Evolutionary conservation across 2,113 vertebrate genomes (phyloP).

Genomic region (Romanogobio albipinnatus): DNA sequence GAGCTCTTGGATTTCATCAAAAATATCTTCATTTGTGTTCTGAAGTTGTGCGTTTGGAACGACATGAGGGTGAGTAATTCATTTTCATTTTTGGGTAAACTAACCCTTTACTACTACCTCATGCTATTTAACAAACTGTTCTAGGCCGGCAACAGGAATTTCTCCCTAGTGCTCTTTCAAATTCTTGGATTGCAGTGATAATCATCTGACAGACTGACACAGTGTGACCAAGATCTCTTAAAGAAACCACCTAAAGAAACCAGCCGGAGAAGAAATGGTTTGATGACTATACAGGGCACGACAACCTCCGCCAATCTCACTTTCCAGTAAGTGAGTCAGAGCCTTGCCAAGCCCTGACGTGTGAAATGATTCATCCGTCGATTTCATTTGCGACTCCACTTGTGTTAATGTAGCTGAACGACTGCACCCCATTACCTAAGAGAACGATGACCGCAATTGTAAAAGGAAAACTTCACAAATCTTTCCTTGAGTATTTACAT

Average conservation of each 20-base stretch:
- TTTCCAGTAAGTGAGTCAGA: slow-evolving; percentile 25
- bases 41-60: too few species aligned
- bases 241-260: slow-evolving; percentile 7
- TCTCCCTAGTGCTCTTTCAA: neutral
- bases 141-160: neutral
- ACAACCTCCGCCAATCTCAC: neutral
- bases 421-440: neutral
- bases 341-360: slow-evolving; percentile 8
- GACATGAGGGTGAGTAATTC: too few species aligned
- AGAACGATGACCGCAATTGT: neutral
- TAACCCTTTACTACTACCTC: too few species aligned
- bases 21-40: too few species aligned
- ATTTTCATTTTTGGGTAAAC: too few species aligned
- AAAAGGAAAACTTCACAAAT: slow-evolving; percentile 1
- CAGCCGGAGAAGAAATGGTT: slow-evolving; percentile 11
- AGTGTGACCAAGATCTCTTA: neutral
- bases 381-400: slow-evolving; percentile 27
- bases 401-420: slow-evolving; percentile 12
- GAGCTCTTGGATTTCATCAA: too few species aligned
- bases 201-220: neutral
- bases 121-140: neutral
- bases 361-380: slow-evolving; percentile 12
- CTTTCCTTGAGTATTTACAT: neutral
- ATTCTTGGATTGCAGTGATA: neutral
- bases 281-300: slow-evolving; percentile 9